These are phyloP conservation scores for Orthochromis indermauri DNA, from an alignment of 2,113 vertebrate genomes.

Conservation along the genomic window DNA sequence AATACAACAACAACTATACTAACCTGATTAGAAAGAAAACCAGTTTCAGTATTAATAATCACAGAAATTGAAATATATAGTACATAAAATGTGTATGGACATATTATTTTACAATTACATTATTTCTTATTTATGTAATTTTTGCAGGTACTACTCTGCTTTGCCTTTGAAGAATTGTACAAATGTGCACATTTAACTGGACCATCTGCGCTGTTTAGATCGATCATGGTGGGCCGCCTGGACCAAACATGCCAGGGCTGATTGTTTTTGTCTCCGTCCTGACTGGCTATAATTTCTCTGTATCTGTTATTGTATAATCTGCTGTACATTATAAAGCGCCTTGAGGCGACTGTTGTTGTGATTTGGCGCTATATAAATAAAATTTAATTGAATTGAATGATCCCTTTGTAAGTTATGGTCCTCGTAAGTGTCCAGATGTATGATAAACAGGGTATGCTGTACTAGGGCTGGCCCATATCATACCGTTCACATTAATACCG, in stretches of 20 bases:
- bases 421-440: not conserved
- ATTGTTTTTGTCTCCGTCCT: not conserved
- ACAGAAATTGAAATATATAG: not conserved
- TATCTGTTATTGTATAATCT: not conserved
- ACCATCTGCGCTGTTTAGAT: not conserved
- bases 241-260: not conserved
- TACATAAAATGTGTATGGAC: not conserved
- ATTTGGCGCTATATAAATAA: not conserved
- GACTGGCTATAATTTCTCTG: not conserved
- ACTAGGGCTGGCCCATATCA: not conserved
- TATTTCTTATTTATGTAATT: not conserved
- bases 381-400: accelerated
- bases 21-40: not conserved
- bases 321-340: not conserved
- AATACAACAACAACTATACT: not conserved
- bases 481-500: not conserved
- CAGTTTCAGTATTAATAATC: not conserved
- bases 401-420: not conserved
- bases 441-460: not conserved
- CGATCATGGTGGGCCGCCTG: not conserved
- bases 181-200: not conserved
- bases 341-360: not conserved
- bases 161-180: not conserved
- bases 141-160: not conserved
- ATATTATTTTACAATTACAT: not conserved